phyloP scores from a whole-genome alignment of 2,113 vertebrate species.

The Narcine bancroftii region DNA sequence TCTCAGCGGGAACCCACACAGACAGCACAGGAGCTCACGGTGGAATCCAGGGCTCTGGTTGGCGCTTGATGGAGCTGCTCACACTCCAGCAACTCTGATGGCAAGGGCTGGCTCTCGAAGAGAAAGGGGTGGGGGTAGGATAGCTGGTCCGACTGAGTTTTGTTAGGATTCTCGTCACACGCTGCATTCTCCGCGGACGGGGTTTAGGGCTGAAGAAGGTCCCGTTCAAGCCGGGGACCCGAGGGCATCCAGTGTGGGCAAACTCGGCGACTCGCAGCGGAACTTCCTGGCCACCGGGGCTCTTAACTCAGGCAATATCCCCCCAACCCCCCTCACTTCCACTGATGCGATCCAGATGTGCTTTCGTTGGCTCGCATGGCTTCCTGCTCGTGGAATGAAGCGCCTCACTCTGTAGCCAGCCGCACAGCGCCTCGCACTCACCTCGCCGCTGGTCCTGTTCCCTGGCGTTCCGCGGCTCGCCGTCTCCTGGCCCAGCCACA shows the following conservation, averaged over 20 bases:
- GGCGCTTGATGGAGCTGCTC: too few species aligned
- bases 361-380: slow-evolving; percentile 13
- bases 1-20: too few species aligned
- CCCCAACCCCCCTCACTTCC: background rate
- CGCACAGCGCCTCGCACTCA: background rate
- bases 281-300: background rate
- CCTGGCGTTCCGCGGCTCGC: background rate
- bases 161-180: background rate
- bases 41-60: too few species aligned
- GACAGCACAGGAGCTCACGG: too few species aligned
- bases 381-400: background rate
- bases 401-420: background rate
- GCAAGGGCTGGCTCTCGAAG: background rate
- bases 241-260: too few species aligned
- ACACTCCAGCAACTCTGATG: background rate
- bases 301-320: background rate
- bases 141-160: too few species aligned
- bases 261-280: too few species aligned
- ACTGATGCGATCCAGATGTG: slow-evolving; percentile 31
- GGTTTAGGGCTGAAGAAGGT: too few species aligned
- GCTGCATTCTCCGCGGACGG: background rate
- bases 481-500: background rate
- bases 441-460: background rate
- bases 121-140: background rate
- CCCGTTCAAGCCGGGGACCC: too few species aligned